Evolutionary conservation across 2,888 invertebrate genomes (phyloP).

Genomic region (Sphinx pinastri): DNA sequence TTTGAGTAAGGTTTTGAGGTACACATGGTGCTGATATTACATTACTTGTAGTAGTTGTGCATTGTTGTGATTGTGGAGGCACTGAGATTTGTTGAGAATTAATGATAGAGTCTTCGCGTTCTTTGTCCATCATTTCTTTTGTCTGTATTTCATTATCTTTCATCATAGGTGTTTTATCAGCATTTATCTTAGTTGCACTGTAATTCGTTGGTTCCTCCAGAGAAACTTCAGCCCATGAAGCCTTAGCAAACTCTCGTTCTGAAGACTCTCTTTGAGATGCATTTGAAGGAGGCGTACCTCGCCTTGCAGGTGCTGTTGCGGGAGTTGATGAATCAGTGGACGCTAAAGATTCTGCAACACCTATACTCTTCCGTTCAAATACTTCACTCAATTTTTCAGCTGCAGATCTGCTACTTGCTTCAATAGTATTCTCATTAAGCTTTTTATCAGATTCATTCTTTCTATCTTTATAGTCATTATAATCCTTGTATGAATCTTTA

Average conservation of each 20-base stretch:
- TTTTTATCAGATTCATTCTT: conserved; percentile 80
- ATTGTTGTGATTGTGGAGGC: conserved; percentile 38
- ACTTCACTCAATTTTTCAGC: conserved; percentile 79
- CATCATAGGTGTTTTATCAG: conserved; percentile 51
- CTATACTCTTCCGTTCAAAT: conserved; percentile 78
- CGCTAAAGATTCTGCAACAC: conserved; percentile 62
- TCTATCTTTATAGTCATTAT: conserved; percentile 75
- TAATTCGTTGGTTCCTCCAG: conserved; percentile 66
- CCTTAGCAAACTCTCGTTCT: conserved; percentile 73
- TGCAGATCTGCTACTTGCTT: conserved; percentile 71
- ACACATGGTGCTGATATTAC: conserved; percentile 37
- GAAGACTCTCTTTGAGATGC: conserved; percentile 72
- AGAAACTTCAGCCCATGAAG: conserved; percentile 79
- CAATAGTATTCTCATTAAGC: conserved; percentile 61
- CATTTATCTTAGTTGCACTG: conserved; percentile 45
- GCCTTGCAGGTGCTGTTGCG: conserved; percentile 77
- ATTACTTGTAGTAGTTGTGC: conserved; percentile 35
- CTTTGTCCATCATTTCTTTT: conserved; percentile 49
- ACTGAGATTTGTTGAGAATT: conserved; percentile 40
- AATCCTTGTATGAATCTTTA: conserved; percentile 81
- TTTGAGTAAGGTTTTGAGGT: conserved; percentile 52
- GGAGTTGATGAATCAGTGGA: conserved; percentile 62
- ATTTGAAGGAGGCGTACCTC: conserved; percentile 68
- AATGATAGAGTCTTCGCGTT: conserved; percentile 49
- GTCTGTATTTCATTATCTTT: conserved; percentile 52